Evolutionary conservation across 1,140 invertebrate species (phyloP).

Genomic region (Orchesella cincta): DNA sequence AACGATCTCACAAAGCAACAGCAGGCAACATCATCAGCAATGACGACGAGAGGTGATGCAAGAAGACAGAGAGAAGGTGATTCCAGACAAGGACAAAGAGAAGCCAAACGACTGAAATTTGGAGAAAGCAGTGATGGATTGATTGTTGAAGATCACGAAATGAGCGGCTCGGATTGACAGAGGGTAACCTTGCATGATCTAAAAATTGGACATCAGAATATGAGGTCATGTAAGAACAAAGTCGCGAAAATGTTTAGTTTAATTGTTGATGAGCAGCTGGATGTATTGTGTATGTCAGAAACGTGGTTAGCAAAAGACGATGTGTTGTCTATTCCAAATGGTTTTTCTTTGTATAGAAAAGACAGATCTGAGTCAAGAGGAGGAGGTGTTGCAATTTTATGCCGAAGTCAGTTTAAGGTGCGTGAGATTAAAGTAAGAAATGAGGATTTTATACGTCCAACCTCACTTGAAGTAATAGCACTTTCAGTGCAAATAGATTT

Average conservation of each 20-base stretch:
- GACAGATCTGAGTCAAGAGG: neutral
- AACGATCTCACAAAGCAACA: no score
- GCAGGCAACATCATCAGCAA: no score
- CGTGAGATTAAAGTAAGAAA: neutral
- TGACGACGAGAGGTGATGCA: no score
- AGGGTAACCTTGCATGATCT: neutral
- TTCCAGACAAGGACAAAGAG: no score
- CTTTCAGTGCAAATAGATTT: neutral
- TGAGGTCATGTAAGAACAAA: neutral
- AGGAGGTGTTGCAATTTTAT: neutral
- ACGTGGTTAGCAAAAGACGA: neutral
- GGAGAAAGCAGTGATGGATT: no score
- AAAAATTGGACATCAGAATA: neutral
- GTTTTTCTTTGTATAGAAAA: neutral
- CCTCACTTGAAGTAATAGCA: neutral
- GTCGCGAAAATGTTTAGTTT: neutral
- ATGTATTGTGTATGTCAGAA: neutral
- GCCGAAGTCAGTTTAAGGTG: neutral
- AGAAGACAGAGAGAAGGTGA: no score
- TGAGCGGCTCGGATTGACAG: neutral
- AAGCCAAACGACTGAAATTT: no score
- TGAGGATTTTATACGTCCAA: neutral
- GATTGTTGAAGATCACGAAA: no score
- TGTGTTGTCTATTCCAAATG: neutral
- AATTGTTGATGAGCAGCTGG: neutral